phyloP scores from a whole-genome alignment of 2,888 invertebrate species.

The Oasisia sp. region DNA sequence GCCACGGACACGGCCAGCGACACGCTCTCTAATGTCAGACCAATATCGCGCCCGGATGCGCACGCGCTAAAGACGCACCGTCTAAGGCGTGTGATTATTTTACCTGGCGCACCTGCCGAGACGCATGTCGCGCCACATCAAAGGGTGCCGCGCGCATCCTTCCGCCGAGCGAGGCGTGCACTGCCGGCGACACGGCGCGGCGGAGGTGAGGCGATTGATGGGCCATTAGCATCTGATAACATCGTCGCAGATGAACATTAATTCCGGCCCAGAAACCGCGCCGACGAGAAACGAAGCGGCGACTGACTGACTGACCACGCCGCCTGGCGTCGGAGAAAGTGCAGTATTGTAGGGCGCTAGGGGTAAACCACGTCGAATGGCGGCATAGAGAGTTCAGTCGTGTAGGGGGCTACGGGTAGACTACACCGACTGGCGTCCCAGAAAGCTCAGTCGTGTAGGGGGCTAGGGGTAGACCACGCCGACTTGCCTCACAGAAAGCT shows the following conservation, averaged over 20 bases:
- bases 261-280: constrained; percentile 17
- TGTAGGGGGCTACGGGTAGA: no score
- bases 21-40: constrained; percentile 10
- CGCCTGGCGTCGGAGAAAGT: background rate
- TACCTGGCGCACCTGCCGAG: constrained; percentile 11
- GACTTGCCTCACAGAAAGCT: no score
- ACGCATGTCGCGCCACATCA: background rate
- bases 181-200: background rate
- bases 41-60: constrained; percentile 12
- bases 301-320: background rate
- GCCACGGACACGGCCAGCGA: background rate
- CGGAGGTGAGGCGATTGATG: constrained; percentile 17
- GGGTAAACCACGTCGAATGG: background rate
- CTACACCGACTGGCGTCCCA: background rate
- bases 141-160: background rate
- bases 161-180: background rate
- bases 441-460: background rate
- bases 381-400: background rate
- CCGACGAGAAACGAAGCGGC: background rate
- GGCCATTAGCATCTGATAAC: background rate
- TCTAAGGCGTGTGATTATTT: constrained; percentile 12
- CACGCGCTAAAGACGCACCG: background rate
- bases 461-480: no score
- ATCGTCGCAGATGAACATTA: background rate
- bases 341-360: background rate